Percentiles rank a stretch among this genome's conserved stretches.
phyloP scores from a whole-genome alignment of 1,140 invertebrate species.

The Neodiprion lecontei region DNA sequence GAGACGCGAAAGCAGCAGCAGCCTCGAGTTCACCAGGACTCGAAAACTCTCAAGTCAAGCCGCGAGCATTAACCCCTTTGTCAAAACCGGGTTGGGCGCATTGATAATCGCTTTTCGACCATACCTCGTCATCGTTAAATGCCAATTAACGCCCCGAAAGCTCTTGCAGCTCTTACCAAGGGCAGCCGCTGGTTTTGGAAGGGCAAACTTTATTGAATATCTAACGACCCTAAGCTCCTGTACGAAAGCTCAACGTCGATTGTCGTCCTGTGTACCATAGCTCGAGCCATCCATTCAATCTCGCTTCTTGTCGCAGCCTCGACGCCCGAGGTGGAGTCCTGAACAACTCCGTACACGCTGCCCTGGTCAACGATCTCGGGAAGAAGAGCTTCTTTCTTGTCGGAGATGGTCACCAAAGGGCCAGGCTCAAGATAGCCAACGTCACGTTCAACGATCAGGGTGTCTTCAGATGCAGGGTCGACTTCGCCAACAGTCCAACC shows the following conservation, averaged over 20 bases:
- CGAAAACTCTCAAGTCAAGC: too few species aligned
- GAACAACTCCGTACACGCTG: constrained; percentile 71
- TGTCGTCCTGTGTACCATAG: background rate
- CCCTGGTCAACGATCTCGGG: constrained; percentile 77
- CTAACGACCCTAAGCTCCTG: too few species aligned
- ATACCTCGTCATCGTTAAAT: too few species aligned
- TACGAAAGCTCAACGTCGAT: background rate
- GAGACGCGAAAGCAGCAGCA: too few species aligned
- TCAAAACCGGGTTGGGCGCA: too few species aligned
- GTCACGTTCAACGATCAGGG: constrained; percentile 79
- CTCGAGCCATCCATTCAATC: background rate
- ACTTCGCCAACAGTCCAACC: constrained; percentile 85
- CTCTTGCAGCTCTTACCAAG: constrained; percentile 7
- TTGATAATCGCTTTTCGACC: too few species aligned
- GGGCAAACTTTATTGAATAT: too few species aligned
- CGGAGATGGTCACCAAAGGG: constrained; percentile 70
- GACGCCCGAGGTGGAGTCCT: constrained; percentile 76
- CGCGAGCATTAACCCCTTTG: too few species aligned
- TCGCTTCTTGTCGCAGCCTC: constrained; percentile 66
- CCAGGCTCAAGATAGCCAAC: constrained; percentile 75
- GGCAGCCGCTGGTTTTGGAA: constrained; percentile 9
- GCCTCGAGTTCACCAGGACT: too few species aligned
- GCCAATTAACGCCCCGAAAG: background rate
- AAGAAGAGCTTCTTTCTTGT: constrained; percentile 77
- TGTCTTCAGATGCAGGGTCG: constrained; percentile 82